Evolutionary conservation across 1,140 invertebrate species (phyloP), one percentile per base, ranked within the genome.

Genomic region (Pseudoatta argentina): DNA sequence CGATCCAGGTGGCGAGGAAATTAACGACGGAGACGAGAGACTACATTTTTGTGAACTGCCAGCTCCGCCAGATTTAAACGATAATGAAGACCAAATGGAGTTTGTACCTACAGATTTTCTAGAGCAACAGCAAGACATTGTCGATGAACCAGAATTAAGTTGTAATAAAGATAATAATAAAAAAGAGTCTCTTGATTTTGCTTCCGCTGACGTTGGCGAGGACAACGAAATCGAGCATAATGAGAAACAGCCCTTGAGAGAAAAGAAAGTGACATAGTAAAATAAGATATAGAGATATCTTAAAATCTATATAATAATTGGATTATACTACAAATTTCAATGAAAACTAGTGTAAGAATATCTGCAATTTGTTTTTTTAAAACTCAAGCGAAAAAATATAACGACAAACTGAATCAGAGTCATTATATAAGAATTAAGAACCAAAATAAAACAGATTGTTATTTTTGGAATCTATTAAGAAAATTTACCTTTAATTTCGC

Each of bases 91-190:
- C 34, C 94, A 95, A 27, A 94, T 95, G 94, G 95, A 95, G 91
- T 95, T 95, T 67, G 94, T 95, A 71, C 95, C 95, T 7, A 94
- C 95, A 8, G 95, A 95, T 77, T 95, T 95, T 88, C 87, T 95
- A 24, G 95, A 95, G 16, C 95, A 95, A 66, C 94, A 95, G 91
- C 95, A 95, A 24, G 94, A 94, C 14, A 95, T 95, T 44, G 89
- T 94, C 6, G 95, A 95, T 48, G 95, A 95, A 66, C 86, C 91
- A 6, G 94, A 95, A 44, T 86, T 87, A 1, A 91, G 91, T 55
- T 92, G 91, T 44, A 93, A 91, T 73, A 93, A 90, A 44, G 90
- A 89, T 78, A 83, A 12, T 27, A 72, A 21, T 75, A 90, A 91
- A 61, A 87, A 89, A n/a, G 88, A 91, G 18, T 69, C 63, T 3